Percentiles rank a stretch among this genome's conserved stretches.
These are phyloP conservation scores for Procambarus virginalis DNA, from an alignment of 1,140 invertebrate species.

Conservation along the genomic window DNA sequence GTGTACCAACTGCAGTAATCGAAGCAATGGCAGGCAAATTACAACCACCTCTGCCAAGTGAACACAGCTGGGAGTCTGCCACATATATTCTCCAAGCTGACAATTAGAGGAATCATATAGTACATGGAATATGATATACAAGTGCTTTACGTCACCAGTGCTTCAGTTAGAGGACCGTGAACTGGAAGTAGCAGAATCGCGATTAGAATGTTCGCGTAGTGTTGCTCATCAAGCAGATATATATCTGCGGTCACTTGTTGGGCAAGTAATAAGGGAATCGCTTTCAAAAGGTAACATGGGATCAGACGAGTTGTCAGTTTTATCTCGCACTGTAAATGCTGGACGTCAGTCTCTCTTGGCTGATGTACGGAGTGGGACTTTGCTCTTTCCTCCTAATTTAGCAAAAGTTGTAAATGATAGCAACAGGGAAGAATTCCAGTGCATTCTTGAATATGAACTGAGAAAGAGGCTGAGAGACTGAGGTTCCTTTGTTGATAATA, in stretches of 20 bases:
- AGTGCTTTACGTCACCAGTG: constrained; percentile 8
- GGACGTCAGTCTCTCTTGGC: constrained; percentile 28
- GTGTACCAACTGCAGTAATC: constrained; percentile 10
- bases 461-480: not conserved
- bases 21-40: constrained; percentile 15
- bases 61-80: constrained; percentile 15
- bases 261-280: constrained; percentile 15
- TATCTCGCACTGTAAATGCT: constrained; percentile 15
- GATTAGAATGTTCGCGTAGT: constrained; percentile 31
- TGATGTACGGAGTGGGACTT: not conserved
- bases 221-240: constrained; percentile 51
- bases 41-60: constrained; percentile 9
- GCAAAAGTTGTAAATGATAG: constrained; percentile 17
- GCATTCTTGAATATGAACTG: constrained; percentile 15
- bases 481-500: too few species aligned
- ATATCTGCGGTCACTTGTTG: constrained; percentile 15
- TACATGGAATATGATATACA: not conserved
- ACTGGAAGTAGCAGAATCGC: constrained; percentile 17
- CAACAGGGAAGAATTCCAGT: constrained; percentile 24
- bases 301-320: not conserved
- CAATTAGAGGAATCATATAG: not conserved
- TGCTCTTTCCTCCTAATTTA: constrained; percentile 9
- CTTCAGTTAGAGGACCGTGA: constrained; percentile 14
- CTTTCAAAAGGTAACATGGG: not conserved
- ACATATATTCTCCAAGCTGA: constrained; percentile 7